A percentile compares a stretch with the other conserved stretches of the same genome.
These are phyloP conservation scores for Labeo calbasu DNA, from an alignment of 2,797 vertebrate genomes.

Conservation along the genomic window DNA sequence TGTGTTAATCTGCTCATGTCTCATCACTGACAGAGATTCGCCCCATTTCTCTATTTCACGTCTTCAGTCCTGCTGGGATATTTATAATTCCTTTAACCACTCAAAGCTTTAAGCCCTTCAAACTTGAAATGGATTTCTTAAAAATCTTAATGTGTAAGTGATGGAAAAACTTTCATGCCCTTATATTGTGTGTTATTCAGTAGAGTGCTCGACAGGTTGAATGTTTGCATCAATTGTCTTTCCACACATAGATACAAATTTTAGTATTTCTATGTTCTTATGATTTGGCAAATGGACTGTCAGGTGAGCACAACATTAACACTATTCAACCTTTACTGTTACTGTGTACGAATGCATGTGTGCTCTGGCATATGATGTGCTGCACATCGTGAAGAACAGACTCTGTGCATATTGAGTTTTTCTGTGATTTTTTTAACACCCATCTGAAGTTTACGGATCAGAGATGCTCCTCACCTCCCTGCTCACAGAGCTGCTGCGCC, in stretches of 20 bases:
- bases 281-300: neutral
- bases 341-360: neutral
- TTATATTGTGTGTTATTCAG: neutral
- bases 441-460: neutral
- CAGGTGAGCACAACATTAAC: neutral
- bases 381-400: neutral
- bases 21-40: slow-evolving; percentile 29
- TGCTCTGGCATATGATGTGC: neutral
- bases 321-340: neutral
- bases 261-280: neutral
- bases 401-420: neutral
- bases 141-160: slow-evolving; percentile 60
- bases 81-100: slow-evolving; percentile 64
- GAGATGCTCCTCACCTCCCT: slow-evolving; percentile 87
- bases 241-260: neutral
- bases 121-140: slow-evolving; percentile 64
- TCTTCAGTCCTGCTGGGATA: slow-evolving; percentile 59
- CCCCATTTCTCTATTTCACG: slow-evolving; percentile 7
- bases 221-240: neutral
- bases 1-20: slow-evolving; percentile 53
- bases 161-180: neutral
- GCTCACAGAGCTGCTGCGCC: slow-evolving; percentile 97
- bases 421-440: neutral
- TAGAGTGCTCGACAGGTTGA: neutral
- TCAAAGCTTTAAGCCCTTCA: slow-evolving; percentile 66